These are phyloP conservation scores for Spongilla lacustris DNA, from an alignment of 37 sponge, comb jelly and placozoan species.

Conservation along the genomic window DNA sequence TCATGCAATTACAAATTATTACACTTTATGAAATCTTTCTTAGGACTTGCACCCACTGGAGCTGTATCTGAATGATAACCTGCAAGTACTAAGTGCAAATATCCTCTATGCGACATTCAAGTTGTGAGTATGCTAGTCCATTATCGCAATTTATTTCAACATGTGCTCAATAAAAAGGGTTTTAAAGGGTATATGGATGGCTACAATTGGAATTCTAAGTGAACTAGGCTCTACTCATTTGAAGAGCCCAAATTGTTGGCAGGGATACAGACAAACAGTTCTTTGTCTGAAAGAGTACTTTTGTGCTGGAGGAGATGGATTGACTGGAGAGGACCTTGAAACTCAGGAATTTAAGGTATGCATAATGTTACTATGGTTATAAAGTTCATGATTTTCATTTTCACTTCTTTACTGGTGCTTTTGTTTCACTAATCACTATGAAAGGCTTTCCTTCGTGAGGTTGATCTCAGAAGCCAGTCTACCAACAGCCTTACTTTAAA, in stretches of 20 bases:
- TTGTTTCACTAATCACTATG: neutral
- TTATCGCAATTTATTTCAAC: neutral
- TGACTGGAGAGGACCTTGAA: conserved; percentile 20
- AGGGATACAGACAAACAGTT: neutral
- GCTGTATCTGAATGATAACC: neutral
- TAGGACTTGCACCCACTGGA: neutral
- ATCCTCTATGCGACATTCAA: neutral
- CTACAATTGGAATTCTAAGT: neutral
- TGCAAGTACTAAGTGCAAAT: neutral
- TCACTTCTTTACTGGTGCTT: no score
- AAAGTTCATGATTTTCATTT: no score
- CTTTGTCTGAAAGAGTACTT: conserved; percentile 42
- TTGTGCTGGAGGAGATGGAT: conserved; percentile 50
- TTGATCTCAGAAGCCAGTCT: neutral
- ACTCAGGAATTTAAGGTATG: conserved; percentile 28
- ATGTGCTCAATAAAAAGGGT: neutral
- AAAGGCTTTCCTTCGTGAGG: neutral
- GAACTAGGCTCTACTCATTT: neutral
- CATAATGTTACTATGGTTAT: neutral
- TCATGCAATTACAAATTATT: no score
- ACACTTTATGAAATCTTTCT: neutral
- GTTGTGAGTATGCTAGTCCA: neutral
- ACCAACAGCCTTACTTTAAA: neutral
- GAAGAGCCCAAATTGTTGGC: neutral
- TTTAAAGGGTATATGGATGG: neutral